phyloP scores from a whole-genome alignment of 1,140 invertebrate species.

The Cotesia chilonis region DNA sequence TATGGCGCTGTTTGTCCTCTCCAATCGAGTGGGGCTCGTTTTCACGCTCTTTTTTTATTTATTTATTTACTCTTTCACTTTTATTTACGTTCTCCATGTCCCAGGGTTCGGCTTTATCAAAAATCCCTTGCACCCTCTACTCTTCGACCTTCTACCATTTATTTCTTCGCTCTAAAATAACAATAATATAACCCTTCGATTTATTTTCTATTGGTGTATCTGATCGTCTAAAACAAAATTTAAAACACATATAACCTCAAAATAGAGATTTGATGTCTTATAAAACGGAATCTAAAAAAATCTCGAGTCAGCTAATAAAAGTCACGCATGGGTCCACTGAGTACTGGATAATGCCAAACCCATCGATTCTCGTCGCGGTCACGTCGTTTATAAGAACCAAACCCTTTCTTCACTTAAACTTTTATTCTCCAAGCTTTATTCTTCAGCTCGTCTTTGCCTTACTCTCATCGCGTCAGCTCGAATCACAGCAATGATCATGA shows the following conservation, averaged over 20 bases:
- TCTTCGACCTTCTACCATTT: conserved; percentile 32
- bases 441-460: background rate
- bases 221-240: no score
- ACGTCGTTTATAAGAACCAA: conserved; percentile 35
- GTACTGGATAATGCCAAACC: conserved; percentile 10
- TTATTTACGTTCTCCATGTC: conserved; percentile 29
- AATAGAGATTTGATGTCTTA: conserved; percentile 22
- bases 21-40: conserved; percentile 52
- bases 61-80: background rate
- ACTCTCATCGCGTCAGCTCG: background rate
- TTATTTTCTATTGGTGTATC: background rate
- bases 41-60: conserved; percentile 43
- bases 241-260: background rate
- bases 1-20: conserved; percentile 56
- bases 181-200: no score
- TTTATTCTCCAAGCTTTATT: background rate
- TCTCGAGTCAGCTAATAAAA: conserved; percentile 35
- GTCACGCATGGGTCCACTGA: conserved; percentile 25
- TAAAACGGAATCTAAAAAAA: conserved; percentile 36
- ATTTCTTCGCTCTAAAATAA: conserved; percentile 6
- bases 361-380: conserved; percentile 37
- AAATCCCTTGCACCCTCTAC: conserved; percentile 1
- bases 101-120: conserved; percentile 27
- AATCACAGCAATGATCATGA: conserved; percentile 18
- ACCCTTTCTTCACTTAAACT: conserved; percentile 14